Evolutionary conservation across 2,888 invertebrate species (phyloP).

Genomic region (Urechis unicinctus): DNA sequence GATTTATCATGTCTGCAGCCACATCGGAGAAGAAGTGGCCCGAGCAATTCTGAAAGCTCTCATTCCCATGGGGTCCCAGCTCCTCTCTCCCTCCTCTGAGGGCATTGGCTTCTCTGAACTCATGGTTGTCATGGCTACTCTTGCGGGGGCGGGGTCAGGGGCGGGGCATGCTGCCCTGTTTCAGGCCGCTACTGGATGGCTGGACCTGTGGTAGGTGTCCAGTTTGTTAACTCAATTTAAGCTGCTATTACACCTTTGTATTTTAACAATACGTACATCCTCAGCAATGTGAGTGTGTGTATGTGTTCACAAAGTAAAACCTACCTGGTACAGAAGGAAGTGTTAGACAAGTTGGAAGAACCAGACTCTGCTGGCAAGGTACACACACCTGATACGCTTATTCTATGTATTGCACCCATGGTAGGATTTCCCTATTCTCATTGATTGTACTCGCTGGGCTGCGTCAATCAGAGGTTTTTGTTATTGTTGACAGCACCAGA

Average conservation of each 20-base stretch:
- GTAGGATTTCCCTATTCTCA: neutral
- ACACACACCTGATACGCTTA: slow-evolving; percentile 4
- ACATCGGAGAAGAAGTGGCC: slow-evolving; percentile 60
- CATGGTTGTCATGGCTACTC: slow-evolving; percentile 70
- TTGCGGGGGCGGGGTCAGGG: slow-evolving; percentile 80
- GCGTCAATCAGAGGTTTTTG: too few relatives aligned
- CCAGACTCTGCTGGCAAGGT: slow-evolving; percentile 53
- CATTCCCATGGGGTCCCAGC: slow-evolving; percentile 66
- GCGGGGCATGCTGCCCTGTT: slow-evolving; percentile 75
- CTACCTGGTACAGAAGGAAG: slow-evolving; percentile 58
- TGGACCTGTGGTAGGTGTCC: slow-evolving; percentile 50
- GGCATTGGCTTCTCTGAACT: slow-evolving; percentile 72
- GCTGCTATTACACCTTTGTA: too few relatives aligned
- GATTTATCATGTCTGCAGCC: slow-evolving; percentile 21
- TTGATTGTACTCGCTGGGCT: too few relatives aligned
- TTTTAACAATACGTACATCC: too few relatives aligned
- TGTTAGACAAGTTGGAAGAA: slow-evolving; percentile 56
- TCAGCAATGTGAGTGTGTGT: too few relatives aligned
- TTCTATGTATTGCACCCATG: neutral
- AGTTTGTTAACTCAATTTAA: neutral
- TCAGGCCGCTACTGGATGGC: slow-evolving; percentile 73
- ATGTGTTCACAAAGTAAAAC: slow-evolving; percentile 52
- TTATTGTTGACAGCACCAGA: slow-evolving; percentile 32
- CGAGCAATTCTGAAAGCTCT: slow-evolving; percentile 65
- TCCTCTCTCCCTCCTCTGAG: slow-evolving; percentile 61